A percentile compares a stretch with the other conserved stretches of the same genome.
Evolutionary conservation across 2,888 invertebrate genomes (phyloP).

Genomic region (Lasioglossum villosulum): DNA sequence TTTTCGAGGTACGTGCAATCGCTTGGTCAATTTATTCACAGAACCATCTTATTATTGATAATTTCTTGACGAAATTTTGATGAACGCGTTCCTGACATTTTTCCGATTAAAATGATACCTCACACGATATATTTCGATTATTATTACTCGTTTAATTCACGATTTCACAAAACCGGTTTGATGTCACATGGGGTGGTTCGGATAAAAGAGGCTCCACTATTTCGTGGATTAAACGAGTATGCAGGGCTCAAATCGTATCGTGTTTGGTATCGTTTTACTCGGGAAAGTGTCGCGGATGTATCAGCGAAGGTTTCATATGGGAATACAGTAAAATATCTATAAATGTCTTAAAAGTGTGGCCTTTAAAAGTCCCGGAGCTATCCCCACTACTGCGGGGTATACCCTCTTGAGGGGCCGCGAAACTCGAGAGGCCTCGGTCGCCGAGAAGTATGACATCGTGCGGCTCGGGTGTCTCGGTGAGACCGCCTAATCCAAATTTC

Average conservation of each 20-base stretch:
- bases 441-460: too few species aligned
- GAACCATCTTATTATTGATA: not conserved
- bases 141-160: not conserved
- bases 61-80: not conserved
- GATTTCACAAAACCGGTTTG: too few species aligned
- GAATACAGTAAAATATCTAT: too few species aligned
- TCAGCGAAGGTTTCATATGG: not conserved
- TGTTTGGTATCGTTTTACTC: not conserved
- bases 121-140: not conserved
- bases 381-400: too few species aligned
- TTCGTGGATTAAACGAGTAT: not conserved
- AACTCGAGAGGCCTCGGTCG: too few species aligned
- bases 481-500: too few species aligned
- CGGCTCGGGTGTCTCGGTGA: too few species aligned
- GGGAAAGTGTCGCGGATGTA: not conserved
- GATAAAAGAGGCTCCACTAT: not conserved
- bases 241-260: not conserved
- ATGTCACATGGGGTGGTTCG: not conserved
- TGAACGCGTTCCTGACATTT: not conserved
- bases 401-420: too few species aligned
- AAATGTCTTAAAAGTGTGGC: too few species aligned
- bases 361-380: too few species aligned
- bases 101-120: not conserved
- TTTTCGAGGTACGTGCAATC: not conserved
- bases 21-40: too few species aligned